These are phyloP conservation scores for Procambarus virginalis DNA, from an alignment of 1,140 invertebrate genomes.

Conservation along the genomic window DNA sequence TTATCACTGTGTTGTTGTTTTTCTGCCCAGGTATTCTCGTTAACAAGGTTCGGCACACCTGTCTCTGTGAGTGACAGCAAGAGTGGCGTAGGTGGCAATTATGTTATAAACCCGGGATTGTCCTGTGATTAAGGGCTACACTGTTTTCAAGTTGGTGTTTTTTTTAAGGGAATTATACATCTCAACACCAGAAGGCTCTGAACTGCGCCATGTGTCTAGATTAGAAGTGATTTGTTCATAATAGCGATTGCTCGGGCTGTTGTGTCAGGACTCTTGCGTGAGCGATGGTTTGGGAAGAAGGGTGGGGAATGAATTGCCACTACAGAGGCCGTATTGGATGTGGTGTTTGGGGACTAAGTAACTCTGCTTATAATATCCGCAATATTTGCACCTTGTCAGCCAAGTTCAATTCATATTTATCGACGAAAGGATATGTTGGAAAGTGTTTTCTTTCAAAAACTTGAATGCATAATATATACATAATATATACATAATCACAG, in stretches of 20 bases:
- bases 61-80: conserved; percentile 8
- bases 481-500: too few species aligned
- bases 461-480: too few species aligned
- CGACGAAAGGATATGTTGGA: too few species aligned
- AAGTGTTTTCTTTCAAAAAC: too few species aligned
- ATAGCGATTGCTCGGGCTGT: neutral
- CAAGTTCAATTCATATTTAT: too few species aligned
- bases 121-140: neutral
- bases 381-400: too few species aligned
- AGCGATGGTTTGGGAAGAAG: neutral
- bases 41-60: conserved; percentile 11
- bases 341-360: too few species aligned
- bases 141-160: neutral
- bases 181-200: neutral
- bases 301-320: too few species aligned
- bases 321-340: too few species aligned
- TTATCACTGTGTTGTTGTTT: neutral
- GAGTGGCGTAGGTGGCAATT: conserved; percentile 24
- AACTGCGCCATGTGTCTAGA: neutral
- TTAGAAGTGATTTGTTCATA: neutral
- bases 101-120: conserved; percentile 33
- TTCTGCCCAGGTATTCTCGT: neutral
- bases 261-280: neutral
- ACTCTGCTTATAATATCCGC: too few species aligned
- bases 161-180: too few species aligned